Evolutionary conservation across 2,113 vertebrate genomes (phyloP), one percentile per base, ranked within the genome.

Genomic region (Apodemus sylvaticus): DNA sequence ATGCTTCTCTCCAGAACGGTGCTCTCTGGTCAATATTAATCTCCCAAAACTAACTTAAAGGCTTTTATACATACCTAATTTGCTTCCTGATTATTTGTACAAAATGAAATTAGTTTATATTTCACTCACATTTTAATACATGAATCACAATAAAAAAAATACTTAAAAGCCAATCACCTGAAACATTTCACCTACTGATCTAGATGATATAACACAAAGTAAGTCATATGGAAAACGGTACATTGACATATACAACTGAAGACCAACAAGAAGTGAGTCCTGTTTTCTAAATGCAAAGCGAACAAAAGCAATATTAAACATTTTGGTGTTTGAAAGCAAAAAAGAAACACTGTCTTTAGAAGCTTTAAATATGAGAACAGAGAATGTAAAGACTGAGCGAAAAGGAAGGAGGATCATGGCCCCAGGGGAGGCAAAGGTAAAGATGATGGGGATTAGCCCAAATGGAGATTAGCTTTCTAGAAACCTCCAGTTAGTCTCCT

Each of bases 71-170:
- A 24, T 96, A 71, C 82, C 29, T 51, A 93, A 91, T 86, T 87
- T 94, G 34, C 88, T 94, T 96, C 60, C 60, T 73, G 19, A 64
- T 79, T 90, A 86, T 71, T 78, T 76, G 68, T 10, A 36, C 17
- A 88, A 87, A 94, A 85, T 53, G 4, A 95, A 88, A 90, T 94
- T 62, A 62, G 17, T 96, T 94, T 93, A 34, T 19, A 55, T 95
- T 78, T 93, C 85, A 60, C 83, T 78, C 34, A 58, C 12, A 60
- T 78, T 36, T 55, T 7, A 89, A 96, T 48, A 31, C 10, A 51
- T 17, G 39, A 86, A 77, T 31, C 66, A 53, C 34, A 42, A 45
- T 77, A 58, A 89, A 64, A 48, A 48, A 70, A 71, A 53, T 94
- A 70, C 58, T 68, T 81, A 91, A 77, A 85, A 90, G 1, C 42